A percentile compares a stretch with the other conserved stretches of the same genome.
phyloP scores from a whole-genome alignment of 2,888 invertebrate genomes.

The Allolobophora icterica region DNA sequence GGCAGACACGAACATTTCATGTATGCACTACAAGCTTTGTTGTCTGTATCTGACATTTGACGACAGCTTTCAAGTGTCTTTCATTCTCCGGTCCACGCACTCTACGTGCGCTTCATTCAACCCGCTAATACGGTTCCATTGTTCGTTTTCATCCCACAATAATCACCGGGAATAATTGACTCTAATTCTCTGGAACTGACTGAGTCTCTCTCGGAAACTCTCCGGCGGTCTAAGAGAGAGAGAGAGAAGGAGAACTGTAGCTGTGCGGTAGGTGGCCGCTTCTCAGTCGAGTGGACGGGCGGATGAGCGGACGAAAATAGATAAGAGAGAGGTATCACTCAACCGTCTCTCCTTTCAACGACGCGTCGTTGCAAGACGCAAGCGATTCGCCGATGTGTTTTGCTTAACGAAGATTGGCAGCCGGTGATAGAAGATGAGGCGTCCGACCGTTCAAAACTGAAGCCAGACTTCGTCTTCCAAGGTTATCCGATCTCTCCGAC shows the following conservation, averaged over 20 bases:
- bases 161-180: neutral
- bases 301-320: no score
- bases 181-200: neutral
- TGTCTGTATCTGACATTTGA: neutral
- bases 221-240: neutral
- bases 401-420: constrained; percentile 5
- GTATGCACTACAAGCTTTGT: neutral
- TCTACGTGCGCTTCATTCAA: neutral
- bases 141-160: neutral
- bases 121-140: neutral
- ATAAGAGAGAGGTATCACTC: neutral
- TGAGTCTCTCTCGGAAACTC: neutral
- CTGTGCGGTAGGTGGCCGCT: no score
- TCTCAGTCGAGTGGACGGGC: no score
- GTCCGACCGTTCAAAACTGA: no score
- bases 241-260: neutral
- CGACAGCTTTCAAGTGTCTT: neutral
- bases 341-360: neutral
- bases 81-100: neutral
- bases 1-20: neutral
- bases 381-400: neutral
- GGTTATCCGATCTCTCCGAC: neutral
- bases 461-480: neutral
- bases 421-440: neutral
- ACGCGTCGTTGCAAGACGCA: neutral